Percentiles rank a stretch among this genome's conserved stretches.
Evolutionary conservation across 2,888 invertebrate genomes (phyloP).

Genomic region (Cryptocephalus moraei): DNA sequence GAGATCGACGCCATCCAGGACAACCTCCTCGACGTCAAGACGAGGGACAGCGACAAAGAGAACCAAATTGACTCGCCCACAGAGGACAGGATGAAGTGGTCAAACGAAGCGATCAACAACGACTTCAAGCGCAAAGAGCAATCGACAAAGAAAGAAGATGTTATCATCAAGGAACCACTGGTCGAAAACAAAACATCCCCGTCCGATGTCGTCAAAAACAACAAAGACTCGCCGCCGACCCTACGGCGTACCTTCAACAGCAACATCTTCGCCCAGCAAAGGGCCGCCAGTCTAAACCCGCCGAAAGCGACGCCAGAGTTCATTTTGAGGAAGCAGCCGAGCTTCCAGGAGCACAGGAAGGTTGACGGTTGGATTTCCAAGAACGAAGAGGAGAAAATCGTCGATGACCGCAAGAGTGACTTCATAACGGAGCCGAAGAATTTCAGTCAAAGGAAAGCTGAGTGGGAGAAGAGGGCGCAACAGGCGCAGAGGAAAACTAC

Average conservation of each 20-base stretch:
- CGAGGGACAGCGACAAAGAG: conserved; percentile 64
- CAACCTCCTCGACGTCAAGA: conserved; percentile 42
- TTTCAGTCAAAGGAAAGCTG: conserved; percentile 63
- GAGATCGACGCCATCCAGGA: conserved; percentile 52
- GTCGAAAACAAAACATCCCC: conserved; percentile 10
- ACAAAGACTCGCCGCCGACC: conserved; percentile 19
- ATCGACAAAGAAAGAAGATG: conserved; percentile 5
- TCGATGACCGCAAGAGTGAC: conserved; percentile 21
- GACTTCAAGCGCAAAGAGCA: not conserved
- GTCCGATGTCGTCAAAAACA: conserved; percentile 11
- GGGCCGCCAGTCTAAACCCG: conserved; percentile 28
- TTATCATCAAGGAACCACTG: conserved; percentile 19
- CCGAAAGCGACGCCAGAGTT: conserved; percentile 23
- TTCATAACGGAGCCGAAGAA: conserved; percentile 53
- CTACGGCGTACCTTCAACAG: conserved; percentile 27
- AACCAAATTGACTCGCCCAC: conserved; percentile 48
- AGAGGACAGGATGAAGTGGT: conserved; percentile 38
- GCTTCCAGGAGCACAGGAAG: conserved; percentile 26
- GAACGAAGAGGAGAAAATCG: conserved; percentile 24
- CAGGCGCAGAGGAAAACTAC: conserved; percentile 51
- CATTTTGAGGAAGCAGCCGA: conserved; percentile 29
- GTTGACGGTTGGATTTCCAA: conserved; percentile 32
- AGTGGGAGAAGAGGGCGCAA: conserved; percentile 70
- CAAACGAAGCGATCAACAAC: conserved; percentile 14
- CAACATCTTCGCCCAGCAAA: conserved; percentile 26